phyloP scores from a whole-genome alignment of 2,888 invertebrate species.

The Eupithecia insigniata region DNA sequence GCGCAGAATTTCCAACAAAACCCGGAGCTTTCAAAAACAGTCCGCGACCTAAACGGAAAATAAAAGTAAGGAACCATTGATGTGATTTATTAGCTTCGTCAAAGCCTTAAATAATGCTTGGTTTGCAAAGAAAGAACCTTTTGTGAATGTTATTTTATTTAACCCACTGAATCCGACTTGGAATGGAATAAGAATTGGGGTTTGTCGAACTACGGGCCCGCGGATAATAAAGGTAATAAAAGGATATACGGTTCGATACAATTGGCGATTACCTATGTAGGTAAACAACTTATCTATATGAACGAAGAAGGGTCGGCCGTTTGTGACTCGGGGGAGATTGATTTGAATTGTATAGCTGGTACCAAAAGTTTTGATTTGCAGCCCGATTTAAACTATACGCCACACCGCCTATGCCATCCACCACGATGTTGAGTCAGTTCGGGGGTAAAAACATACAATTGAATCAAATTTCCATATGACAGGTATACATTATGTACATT shows the following conservation, averaged over 20 bases:
- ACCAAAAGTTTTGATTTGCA: not conserved
- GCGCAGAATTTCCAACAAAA: constrained; percentile 12
- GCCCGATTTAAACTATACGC: not conserved
- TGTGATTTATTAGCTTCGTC: constrained; percentile 42
- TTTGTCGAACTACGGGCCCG: constrained; percentile 20
- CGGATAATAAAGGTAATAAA: constrained; percentile 14
- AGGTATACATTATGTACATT: too few species aligned
- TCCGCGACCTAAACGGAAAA: constrained; percentile 14
- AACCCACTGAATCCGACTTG: constrained; percentile 27
- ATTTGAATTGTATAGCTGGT: not conserved
- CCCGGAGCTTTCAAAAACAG: constrained; percentile 18
- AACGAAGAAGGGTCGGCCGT: not conserved
- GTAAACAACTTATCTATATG: not conserved
- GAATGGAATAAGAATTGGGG: constrained; percentile 28
- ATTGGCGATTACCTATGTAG: constrained; percentile 7
- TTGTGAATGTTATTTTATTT: constrained; percentile 40
- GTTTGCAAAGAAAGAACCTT: constrained; percentile 34
- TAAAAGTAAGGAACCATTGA: constrained; percentile 33
- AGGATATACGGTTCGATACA: constrained; percentile 8
- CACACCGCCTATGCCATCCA: too few species aligned
- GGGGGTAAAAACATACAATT: too few species aligned
- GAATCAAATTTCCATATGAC: too few species aligned
- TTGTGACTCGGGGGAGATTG: not conserved
- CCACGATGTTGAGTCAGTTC: too few species aligned
- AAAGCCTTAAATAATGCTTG: constrained; percentile 38